Evolutionary conservation across 2,113 vertebrate species (phyloP), one percentile per base, ranked within the genome.

Genomic region (Eidolon helvum): DNA sequence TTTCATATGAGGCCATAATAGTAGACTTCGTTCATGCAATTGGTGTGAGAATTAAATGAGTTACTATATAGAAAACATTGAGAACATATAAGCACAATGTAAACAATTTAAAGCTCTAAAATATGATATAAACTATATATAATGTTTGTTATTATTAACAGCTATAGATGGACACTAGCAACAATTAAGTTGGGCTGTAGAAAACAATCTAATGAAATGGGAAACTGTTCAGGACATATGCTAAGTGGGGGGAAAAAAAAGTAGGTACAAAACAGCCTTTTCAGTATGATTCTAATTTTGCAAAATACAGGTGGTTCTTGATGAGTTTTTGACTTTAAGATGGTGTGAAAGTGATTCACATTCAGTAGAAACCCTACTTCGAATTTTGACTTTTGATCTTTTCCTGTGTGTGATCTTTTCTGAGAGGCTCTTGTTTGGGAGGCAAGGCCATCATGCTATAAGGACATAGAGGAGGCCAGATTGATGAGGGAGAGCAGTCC

Each of bases 11-110:
- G 33, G 18, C 38, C 28, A 4, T 33, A 33, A 45, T 19, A 28
- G 40, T 33, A 30, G 30, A 30, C 57, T 11, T 4, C 1, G 16
- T 9, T 35, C 11, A 7, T 12, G 43, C 0, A 0, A 28, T 15
- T 71, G 14, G 11, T 33, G 55, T 68, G 48, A 53, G 24, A 35
- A 7, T 59, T 30, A 55, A 61, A 40, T 30, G 55, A 66, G 78
- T 22, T 50, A 26, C 2, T 19, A 15, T 45, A 24, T 0, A 28
- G 21, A 33, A 30, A 77, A 48, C 59, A 21, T 6, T 53, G 33
- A 57, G 26, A 40, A 19, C 9, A 35, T 5, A 33, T 9, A 21
- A 68, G 15, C 50, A 18, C 4, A 0, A 16, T 4, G 11, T 40
- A 63, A 9, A 14, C 10, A 0, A 24, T 9, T 26, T 7, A 18